A percentile compares a stretch with the other conserved stretches of the same genome.
Conservation (phyloP, 2,797 vertebrate genomes). For the Prunella strophiata region DNA sequence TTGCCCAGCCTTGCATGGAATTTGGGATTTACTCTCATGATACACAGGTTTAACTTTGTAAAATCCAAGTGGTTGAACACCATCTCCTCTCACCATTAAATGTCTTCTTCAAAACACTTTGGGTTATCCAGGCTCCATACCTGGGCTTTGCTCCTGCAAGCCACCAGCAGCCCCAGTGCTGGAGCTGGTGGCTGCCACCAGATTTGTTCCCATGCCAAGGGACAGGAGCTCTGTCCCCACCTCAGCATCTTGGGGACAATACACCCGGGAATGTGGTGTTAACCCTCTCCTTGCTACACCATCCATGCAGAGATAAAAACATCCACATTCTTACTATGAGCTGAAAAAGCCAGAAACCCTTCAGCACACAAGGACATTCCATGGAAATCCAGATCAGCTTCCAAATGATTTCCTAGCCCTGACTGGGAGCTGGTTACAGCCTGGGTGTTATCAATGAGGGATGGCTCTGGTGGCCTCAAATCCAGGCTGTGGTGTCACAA, state of each 20-base stretch:
- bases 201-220: background rate
- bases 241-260: background rate
- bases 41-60: background rate
- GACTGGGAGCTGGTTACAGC: background rate
- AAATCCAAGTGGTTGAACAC: rapidly evolving
- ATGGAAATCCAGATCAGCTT: background rate
- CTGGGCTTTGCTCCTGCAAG: background rate
- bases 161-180: background rate
- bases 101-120: background rate
- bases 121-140: background rate
- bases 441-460: background rate
- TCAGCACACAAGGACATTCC: background rate
- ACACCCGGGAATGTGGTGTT: rapidly evolving
- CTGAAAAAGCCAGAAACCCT: background rate
- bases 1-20: rapidly evolving
- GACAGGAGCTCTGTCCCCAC: rapidly evolving
- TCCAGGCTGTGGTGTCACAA: background rate
- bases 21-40: rapidly evolving
- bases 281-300: background rate
- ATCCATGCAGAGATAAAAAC: background rate
- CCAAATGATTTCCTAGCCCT: background rate
- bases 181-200: background rate
- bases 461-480: background rate
- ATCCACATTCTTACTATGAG: no score
- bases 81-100: rapidly evolving